Evolutionary conservation across 2,797 vertebrate genomes (phyloP).

Genomic region (Babyrousa celebensis): DNA sequence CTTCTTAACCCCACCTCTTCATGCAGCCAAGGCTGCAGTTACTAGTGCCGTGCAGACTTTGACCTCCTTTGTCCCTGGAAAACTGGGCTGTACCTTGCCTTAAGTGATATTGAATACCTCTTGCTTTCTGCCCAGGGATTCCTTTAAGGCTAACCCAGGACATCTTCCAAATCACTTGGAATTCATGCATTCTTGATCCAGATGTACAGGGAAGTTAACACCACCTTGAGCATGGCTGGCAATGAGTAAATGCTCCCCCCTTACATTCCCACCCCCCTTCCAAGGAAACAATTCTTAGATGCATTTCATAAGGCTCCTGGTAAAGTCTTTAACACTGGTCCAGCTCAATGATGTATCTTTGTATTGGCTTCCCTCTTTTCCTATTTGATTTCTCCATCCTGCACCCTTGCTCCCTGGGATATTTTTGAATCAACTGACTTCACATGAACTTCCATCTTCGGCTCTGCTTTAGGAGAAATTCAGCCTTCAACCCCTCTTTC

Average conservation of each 20-base stretch:
- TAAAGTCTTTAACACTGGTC: background rate
- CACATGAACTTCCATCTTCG: background rate
- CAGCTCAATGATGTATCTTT: background rate
- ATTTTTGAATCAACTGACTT: slow-evolving; percentile 16
- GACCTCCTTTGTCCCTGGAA: background rate
- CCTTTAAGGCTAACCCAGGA: background rate
- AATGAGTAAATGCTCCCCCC: background rate
- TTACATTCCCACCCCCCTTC: background rate
- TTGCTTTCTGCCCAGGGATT: background rate
- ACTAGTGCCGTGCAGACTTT: background rate
- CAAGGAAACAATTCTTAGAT: background rate
- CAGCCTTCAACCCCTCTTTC: background rate
- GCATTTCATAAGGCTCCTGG: background rate
- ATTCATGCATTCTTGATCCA: slow-evolving; percentile 1
- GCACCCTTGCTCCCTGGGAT: background rate
- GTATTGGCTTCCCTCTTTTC: background rate
- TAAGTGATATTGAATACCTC: background rate
- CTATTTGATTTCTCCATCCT: background rate
- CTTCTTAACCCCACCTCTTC: background rate
- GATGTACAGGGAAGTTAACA: background rate
- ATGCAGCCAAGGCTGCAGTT: background rate
- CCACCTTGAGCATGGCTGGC: background rate
- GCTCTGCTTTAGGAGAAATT: background rate
- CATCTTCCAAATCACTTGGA: background rate
- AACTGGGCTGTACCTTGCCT: background rate